Evolutionary conservation across 1,140 invertebrate genomes (phyloP), one percentile per base, ranked within the genome.

Genomic region (Drosophila erecta): DNA sequence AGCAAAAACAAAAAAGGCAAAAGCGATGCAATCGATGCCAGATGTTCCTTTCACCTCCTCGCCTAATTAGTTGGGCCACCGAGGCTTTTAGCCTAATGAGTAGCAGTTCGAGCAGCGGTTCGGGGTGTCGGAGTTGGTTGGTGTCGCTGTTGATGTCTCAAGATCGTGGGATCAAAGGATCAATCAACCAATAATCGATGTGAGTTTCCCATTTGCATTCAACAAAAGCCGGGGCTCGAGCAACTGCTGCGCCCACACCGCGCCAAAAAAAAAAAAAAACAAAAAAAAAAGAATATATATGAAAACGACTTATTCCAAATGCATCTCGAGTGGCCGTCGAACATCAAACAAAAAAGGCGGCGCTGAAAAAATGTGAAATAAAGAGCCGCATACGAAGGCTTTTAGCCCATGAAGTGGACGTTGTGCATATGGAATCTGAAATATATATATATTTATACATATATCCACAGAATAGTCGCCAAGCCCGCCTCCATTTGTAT

Each of bases 1-100:
- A 81, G 75, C 83, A 83, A 81, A 81, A 60, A 86, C 83, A 87
- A 87, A 59, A 59, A 60, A 15, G 5, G 33, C 24, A 47, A 49
- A 56, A 41, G 30, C 35, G 3, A 22, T 60, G 62, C 44, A 46
- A 53, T 76, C 53, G 44, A 38, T 66, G 53, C 10, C 81, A 86
- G 77, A 75, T 81, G 81, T 71, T 46, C 57, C 49, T 17, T 51
- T 38, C 46, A 12, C 37, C 58, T 38, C 27, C 44, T 24, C 40
- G 67, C 44, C 61, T 78, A 75, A 86, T 81, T 81, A 81, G 78
- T 71, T 71, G 51, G 49, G 56, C 69, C 55, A 33, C 40, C 61
- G 40, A 53, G 51, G 78, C 80, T 86, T 83, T 86, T 87, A 86
- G 75, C 58, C 79, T 86, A 83, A 86, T 86, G 83, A 86, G 50